These are phyloP conservation scores for Pteruthius melanotis DNA, from an alignment of 2,113 vertebrate genomes.

Conservation along the genomic window DNA sequence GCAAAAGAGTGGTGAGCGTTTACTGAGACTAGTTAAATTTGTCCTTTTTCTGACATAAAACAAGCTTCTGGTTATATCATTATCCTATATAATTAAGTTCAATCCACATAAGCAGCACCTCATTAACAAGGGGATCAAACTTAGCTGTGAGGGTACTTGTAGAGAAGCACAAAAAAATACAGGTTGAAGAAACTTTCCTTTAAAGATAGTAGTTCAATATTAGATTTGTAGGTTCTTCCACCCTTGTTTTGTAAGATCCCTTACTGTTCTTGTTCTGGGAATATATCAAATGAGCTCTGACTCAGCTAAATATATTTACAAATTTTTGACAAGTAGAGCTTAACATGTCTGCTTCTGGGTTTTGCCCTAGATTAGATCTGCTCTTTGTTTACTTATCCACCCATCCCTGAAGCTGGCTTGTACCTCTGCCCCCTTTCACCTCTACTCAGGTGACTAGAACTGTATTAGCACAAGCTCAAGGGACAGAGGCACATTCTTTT, in stretches of 20 bases:
- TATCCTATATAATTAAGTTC: neutral
- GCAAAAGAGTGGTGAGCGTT: neutral
- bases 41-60: neutral
- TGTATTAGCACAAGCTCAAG: neutral
- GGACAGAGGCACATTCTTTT: neutral
- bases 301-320: neutral
- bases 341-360: neutral
- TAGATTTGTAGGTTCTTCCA: neutral
- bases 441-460: neutral
- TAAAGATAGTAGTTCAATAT: neutral
- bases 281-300: neutral
- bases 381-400: neutral
- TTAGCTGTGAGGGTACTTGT: neutral
- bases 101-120: neutral
- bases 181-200: neutral
- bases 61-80: neutral
- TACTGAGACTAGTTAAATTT: neutral
- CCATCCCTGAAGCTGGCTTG: neutral
- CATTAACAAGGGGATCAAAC: neutral
- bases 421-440: neutral
- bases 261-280: neutral
- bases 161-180: neutral
- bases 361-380: neutral
- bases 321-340: neutral
- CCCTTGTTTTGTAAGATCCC: neutral